A percentile compares a stretch with the other conserved stretches of the same genome.
These are phyloP conservation scores for Cosmorhoe ocellata DNA, from an alignment of 2,888 invertebrate genomes.

Conservation along the genomic window DNA sequence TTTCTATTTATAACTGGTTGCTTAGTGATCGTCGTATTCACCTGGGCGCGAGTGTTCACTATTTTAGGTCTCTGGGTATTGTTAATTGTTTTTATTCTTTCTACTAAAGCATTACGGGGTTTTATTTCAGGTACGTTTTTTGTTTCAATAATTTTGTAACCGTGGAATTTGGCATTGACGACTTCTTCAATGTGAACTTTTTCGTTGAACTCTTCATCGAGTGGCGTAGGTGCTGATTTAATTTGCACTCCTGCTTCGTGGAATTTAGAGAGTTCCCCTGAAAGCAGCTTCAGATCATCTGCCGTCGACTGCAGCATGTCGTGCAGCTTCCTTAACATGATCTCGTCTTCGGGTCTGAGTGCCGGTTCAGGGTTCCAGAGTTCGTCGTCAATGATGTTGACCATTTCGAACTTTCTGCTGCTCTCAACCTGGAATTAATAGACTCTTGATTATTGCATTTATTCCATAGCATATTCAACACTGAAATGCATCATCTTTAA, in stretches of 20 bases:
- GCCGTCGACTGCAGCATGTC: slow-evolving; percentile 77
- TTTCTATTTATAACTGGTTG: slow-evolving; percentile 49
- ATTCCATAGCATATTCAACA: too few species aligned
- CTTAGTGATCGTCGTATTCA: slow-evolving; percentile 38
- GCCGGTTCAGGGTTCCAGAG: slow-evolving; percentile 71
- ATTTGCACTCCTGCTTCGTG: slow-evolving; percentile 62
- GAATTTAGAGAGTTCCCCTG: slow-evolving; percentile 64
- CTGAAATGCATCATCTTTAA: too few species aligned
- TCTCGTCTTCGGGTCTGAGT: slow-evolving; percentile 73
- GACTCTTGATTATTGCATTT: too few species aligned
- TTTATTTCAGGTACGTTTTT: slow-evolving; percentile 34
- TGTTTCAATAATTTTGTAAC: slow-evolving; percentile 62
- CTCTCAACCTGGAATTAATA: slow-evolving; percentile 64
- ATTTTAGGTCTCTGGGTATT: slow-evolving; percentile 37
- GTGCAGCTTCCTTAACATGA: slow-evolving; percentile 67
- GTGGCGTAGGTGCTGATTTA: slow-evolving; percentile 61
- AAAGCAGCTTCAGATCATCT: slow-evolving; percentile 71
- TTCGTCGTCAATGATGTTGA: slow-evolving; percentile 71
- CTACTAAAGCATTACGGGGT: slow-evolving; percentile 26
- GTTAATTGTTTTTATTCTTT: slow-evolving; percentile 25
- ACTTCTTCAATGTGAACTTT: slow-evolving; percentile 75
- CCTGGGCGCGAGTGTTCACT: slow-evolving; percentile 45
- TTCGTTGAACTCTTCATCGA: slow-evolving; percentile 76
- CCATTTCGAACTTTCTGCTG: slow-evolving; percentile 72
- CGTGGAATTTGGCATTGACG: slow-evolving; percentile 76